Evolutionary conservation across 2,888 invertebrate genomes (phyloP), one percentile per base, ranked within the genome.

Genomic region (Tipula vernalis): DNA sequence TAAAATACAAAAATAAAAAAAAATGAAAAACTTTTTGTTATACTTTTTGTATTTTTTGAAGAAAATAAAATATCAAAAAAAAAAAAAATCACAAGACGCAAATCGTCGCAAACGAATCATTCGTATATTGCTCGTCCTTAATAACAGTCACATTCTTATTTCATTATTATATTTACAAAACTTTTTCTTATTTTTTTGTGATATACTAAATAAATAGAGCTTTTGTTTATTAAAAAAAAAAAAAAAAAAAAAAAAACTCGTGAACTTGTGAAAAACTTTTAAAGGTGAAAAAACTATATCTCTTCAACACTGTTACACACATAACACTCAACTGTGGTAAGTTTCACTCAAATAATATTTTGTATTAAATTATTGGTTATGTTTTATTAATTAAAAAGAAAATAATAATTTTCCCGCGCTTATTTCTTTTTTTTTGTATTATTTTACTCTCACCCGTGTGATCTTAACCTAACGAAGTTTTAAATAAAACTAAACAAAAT

Each of bases 31-130:
- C 41, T 84, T 41, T 84, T 84, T 84, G 36, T 84, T 84, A 84
- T 84, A 39, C 41, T 84, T 84, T 36, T 84, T 84, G 39, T 36
- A 84, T 44, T 71, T 28, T 28, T 28, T 71, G 28, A 71, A 71
- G 71, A 71, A 71, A 71, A 71, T 28, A 28, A 71, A 71, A 71
- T 71, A 71, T 71, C 18, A 71, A 71, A 71, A 71, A 71, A 57
- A 57, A n/a, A 57, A 71, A 71, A 71, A 71, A 71, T 71, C 71
- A 71, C 28, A 86, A 86, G 86, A 86, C 86, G 86, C 86, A 86
- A 86, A 44, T 44, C 86, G 86, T 86, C 86, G 86, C 86, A 47
- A 86, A 44, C 71, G 71, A n/a, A 36, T 86, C 86, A 86, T 86
- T 86, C 86, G 86, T 86, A 36, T 44, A 44, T 44, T 86, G 86